Percentiles rank a stretch among this genome's conserved stretches.
Conservation (phyloP, 1,140 invertebrate genomes). For the Megalopta genalis region DNA sequence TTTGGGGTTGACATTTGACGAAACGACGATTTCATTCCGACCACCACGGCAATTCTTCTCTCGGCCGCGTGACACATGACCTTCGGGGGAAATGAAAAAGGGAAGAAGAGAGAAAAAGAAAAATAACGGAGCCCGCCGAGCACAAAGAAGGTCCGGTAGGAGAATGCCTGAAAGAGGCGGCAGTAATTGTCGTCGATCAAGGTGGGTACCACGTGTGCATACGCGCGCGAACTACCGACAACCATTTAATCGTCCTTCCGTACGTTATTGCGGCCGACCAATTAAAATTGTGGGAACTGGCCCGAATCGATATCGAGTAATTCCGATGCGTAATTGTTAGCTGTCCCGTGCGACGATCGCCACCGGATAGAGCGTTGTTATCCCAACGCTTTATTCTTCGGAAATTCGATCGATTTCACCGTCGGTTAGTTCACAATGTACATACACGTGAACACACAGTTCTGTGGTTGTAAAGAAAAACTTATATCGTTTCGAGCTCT, state of each 20-base stretch:
- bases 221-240: conserved; percentile 48
- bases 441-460: no score
- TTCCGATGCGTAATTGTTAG: conserved; percentile 15
- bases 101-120: conserved; percentile 20
- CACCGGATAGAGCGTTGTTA: neutral
- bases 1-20: conserved; percentile 61
- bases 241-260: conserved; percentile 49
- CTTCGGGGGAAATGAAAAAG: neutral
- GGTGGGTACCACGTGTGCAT: neutral
- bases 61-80: conserved; percentile 44
- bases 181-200: conserved; percentile 56
- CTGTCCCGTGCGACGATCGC: neutral
- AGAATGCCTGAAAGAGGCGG: conserved; percentile 54
- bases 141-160: neutral
- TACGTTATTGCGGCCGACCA: conserved; percentile 48
- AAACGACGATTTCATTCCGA: conserved; percentile 52
- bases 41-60: conserved; percentile 43
- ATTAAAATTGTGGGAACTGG: conserved; percentile 51
- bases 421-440: neutral
- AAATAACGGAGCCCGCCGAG: conserved; percentile 43
- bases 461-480: no score
- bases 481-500: no score
- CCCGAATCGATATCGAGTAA: conserved; percentile 6
- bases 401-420: neutral
- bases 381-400: neutral